Percentiles rank a stretch among this genome's conserved stretches.
Conservation (phyloP, 2,888 invertebrate species). For the Dynastes grantii region DNA sequence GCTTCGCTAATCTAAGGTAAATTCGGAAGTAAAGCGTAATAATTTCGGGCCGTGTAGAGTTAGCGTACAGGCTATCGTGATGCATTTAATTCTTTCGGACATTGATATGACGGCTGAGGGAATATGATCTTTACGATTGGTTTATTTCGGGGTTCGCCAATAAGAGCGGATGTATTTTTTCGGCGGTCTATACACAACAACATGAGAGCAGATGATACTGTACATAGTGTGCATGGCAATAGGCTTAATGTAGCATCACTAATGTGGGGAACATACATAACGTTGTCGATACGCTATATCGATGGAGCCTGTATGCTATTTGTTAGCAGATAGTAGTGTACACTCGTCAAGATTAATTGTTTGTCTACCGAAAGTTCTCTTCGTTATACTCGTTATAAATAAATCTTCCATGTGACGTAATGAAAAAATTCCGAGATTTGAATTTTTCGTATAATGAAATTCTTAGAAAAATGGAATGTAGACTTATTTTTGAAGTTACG, state of each 20-base stretch:
- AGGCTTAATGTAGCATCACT: slow-evolving; percentile 71
- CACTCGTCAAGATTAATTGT: slow-evolving; percentile 42
- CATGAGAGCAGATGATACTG: slow-evolving; percentile 63
- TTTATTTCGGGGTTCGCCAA: slow-evolving; percentile 43
- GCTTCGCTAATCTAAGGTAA: slow-evolving; percentile 54
- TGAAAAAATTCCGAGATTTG: too few relatives aligned
- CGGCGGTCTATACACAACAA: slow-evolving; percentile 39
- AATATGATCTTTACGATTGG: slow-evolving; percentile 45
- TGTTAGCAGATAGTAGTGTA: slow-evolving; percentile 8
- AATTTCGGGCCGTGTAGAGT: slow-evolving; percentile 67
- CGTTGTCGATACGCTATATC: slow-evolving; percentile 46
- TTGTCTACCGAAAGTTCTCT: slow-evolving; percentile 1
- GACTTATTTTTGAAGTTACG: too few relatives aligned
- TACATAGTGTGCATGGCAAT: slow-evolving; percentile 69
- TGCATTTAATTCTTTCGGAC: slow-evolving; percentile 69
- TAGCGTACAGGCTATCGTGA: slow-evolving; percentile 64
- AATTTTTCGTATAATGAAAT: too few relatives aligned
- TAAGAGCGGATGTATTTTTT: slow-evolving; percentile 39
- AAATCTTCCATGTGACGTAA: background rate
- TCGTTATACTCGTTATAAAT: background rate
- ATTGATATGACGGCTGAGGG: slow-evolving; percentile 62
- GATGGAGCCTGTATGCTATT: slow-evolving; percentile 17
- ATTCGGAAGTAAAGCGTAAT: slow-evolving; percentile 64
- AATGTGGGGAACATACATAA: slow-evolving; percentile 66
- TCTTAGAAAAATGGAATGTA: too few relatives aligned